These are phyloP conservation scores for Heteronetta atricapilla DNA, from an alignment of 2,113 vertebrate species.

Conservation along the genomic window DNA sequence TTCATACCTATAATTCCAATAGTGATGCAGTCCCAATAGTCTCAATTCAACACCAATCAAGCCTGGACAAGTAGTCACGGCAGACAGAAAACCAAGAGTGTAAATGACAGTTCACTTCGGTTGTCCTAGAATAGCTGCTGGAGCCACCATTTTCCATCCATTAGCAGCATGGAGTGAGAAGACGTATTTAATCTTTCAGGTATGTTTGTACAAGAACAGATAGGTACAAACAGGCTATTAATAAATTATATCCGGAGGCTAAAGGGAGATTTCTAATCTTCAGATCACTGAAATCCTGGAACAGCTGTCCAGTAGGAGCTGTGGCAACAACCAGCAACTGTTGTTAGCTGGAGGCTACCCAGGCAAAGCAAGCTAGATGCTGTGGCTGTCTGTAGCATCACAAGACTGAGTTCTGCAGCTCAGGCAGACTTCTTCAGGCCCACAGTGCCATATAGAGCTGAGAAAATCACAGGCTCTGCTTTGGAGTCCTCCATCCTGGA, in stretches of 20 bases:
- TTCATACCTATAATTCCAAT: not conserved
- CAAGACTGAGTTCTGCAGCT: not conserved
- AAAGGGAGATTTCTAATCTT: not conserved
- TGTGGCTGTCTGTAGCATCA: not conserved
- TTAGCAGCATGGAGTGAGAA: not conserved
- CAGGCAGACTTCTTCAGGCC: not conserved
- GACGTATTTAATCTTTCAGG: not conserved
- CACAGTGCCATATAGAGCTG: not conserved
- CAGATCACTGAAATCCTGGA: not conserved
- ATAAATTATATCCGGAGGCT: not conserved
- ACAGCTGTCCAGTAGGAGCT: not conserved
- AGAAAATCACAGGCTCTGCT: not conserved
- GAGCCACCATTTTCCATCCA: not conserved
- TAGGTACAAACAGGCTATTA: not conserved
- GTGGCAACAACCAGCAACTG: not conserved
- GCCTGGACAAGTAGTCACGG: not conserved
- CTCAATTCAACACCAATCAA: not conserved
- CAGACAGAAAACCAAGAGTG: not conserved
- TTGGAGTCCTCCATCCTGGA: not conserved
- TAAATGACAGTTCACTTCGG: not conserved
- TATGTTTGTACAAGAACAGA: not conserved
- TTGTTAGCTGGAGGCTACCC: not conserved
- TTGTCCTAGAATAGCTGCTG: not conserved
- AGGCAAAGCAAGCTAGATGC: not conserved
- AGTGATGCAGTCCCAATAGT: not conserved